Base-by-base conservation (phyloP, 2,797 vertebrate species). In the Manis crassicaudata region DNA sequence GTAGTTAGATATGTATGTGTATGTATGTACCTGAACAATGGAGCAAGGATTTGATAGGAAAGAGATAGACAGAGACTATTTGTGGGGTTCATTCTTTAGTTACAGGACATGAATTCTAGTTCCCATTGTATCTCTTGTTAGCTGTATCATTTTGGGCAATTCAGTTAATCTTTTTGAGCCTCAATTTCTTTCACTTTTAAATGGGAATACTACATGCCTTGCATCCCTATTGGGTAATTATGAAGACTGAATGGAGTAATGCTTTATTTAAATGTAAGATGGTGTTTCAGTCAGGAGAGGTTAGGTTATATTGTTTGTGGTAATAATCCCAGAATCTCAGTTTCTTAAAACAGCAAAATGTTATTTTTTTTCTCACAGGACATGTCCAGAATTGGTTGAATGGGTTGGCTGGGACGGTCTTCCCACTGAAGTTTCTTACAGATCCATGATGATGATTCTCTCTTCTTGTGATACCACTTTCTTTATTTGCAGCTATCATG, bases 101-200 rank as follows among this genome's bases (percentile, higher is more conserved):
- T 68, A 63, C 27, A 88, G 18, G 25, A 54, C n/a, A 68, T 72
- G 27, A 20, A 75, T 83, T 95, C 37, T 70, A 63, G 62, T 92
- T 5, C 43, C 10, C n/a, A 12, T 62, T 43, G 52, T 0, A 43
- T 1, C 20, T 46, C 27, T 70, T 60, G 32, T 29, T 88, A 65
- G 40, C 70, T 58, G 35, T 29, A 2, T 76, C 32, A 79, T 54
- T 93, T 93, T 65, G 50, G 50, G 40, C 60, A 87, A 81, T 68
- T 88, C 27, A 86, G 62, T 29, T 29, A 63, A 63, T 63, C 54
- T 81, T 50, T 83, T 27, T 56, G 37, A 77, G 16, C 20, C 23
- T 95, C 63, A 79, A 9, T 86, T 82, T 50, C 32, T 92, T 84
- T 93, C 3, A 40, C 21, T 95, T 62, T 85, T 92, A 92, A 84